Conservation (phyloP, 2,888 invertebrate species). For the Meteorus colon region DNA sequence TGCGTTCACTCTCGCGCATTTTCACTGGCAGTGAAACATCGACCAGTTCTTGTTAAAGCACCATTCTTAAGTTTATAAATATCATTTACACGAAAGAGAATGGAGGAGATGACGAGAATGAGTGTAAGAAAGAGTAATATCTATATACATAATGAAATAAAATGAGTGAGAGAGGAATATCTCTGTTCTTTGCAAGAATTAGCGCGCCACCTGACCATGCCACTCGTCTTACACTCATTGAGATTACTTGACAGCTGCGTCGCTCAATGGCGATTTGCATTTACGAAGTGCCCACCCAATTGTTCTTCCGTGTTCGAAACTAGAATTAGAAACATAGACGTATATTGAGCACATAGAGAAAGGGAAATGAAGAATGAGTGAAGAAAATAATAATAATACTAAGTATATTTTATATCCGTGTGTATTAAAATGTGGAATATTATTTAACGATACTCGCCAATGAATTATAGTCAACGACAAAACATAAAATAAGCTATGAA, state of each 20-base stretch:
- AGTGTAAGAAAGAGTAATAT: not conserved
- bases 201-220: constrained; percentile 63
- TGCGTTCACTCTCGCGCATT: not conserved
- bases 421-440: not conserved
- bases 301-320: constrained; percentile 35
- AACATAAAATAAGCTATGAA: not conserved
- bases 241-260: constrained; percentile 56
- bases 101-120: not conserved
- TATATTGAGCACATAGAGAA: not conserved
- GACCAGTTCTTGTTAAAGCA: constrained; percentile 58
- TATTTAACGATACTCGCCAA: not conserved
- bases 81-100: constrained; percentile 37
- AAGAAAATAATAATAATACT: not conserved
- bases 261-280: constrained; percentile 40
- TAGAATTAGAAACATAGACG: not conserved
- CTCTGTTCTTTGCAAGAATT: constrained; percentile 2
- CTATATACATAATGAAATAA: not conserved
- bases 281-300: constrained; percentile 1
- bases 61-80: constrained; percentile 69
- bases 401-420: not conserved
- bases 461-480: constrained; percentile 5
- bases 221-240: constrained; percentile 68
- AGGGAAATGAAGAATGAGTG: not conserved
- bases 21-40: constrained; percentile 46
- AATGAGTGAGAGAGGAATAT: not conserved